A percentile compares a stretch with the other conserved stretches of the same genome.
phyloP scores from a whole-genome alignment of 2,797 vertebrate genomes.

The Pygocentrus nattereri region DNA sequence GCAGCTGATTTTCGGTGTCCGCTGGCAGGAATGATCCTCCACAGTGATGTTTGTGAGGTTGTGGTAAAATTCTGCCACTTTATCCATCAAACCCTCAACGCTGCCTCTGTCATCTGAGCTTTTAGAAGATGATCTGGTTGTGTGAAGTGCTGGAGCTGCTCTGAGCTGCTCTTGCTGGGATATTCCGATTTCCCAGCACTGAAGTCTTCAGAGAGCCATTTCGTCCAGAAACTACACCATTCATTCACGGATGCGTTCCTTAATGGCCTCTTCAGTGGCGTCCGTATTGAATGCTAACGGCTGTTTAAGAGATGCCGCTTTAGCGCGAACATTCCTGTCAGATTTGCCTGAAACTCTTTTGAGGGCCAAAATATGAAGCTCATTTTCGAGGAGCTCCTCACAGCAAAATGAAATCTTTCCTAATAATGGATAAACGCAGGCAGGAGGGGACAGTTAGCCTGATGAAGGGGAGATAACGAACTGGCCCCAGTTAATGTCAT shows the following conservation, averaged over 20 bases:
- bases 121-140: background rate
- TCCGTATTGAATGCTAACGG: background rate
- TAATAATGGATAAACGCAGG: background rate
- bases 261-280: background rate
- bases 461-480: background rate
- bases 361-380: background rate
- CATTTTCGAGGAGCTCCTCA: background rate
- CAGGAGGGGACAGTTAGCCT: too few species aligned
- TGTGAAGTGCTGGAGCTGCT: background rate
- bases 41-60: background rate
- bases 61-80: background rate
- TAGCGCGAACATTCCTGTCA: background rate
- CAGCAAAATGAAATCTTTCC: background rate
- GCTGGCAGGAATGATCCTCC: too few species aligned
- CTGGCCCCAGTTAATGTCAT: background rate
- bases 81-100: too few species aligned
- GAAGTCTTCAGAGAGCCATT: background rate
- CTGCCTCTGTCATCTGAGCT: background rate
- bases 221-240: background rate
- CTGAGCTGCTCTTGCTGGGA: background rate
- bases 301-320: conserved; percentile 1
- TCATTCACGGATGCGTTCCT: background rate
- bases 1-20: too few species aligned
- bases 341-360: background rate
- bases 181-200: background rate